Evolutionary conservation across 1,140 invertebrate species (phyloP).

Genomic region (Hyphantria cunea): DNA sequence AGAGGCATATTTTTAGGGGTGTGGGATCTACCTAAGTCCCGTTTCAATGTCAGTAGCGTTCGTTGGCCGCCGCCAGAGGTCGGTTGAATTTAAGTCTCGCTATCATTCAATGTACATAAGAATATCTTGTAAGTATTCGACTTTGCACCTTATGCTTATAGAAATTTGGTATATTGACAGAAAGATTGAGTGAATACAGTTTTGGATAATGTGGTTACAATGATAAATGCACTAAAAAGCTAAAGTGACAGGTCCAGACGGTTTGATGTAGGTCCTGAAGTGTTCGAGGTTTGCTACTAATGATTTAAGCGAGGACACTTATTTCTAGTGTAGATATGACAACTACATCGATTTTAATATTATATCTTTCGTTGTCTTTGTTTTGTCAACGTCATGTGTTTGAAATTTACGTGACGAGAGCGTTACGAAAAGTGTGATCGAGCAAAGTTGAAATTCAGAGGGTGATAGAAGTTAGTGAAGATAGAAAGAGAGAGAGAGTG

Average conservation of each 20-base stretch:
- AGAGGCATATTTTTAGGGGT: constrained; percentile 44
- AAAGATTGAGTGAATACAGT: not conserved
- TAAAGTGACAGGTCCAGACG: constrained; percentile 29
- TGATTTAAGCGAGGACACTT: not conserved
- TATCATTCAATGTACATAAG: constrained; percentile 4
- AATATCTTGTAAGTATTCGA: constrained; percentile 4
- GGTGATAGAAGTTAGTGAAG: no score
- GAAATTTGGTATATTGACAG: no score
- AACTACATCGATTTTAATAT: not conserved
- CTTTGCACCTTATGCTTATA: constrained; percentile 4
- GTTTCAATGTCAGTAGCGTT: constrained; percentile 59
- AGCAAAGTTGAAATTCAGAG: no score
- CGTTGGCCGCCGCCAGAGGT: constrained; percentile 59
- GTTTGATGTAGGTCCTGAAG: constrained; percentile 23
- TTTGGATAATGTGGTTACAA: constrained; percentile 16
- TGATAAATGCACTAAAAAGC: constrained; percentile 25
- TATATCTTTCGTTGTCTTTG: not conserved
- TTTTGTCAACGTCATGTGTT: no score
- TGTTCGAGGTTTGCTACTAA: not conserved
- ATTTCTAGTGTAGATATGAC: not conserved
- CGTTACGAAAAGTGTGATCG: no score
- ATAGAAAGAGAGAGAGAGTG: no score
- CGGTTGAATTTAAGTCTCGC: constrained; percentile 34
- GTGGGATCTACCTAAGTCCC: constrained; percentile 48
- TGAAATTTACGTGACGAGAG: no score